Base-by-base conservation (phyloP, 1,140 invertebrate species). In the Bombus waltoni region DNA sequence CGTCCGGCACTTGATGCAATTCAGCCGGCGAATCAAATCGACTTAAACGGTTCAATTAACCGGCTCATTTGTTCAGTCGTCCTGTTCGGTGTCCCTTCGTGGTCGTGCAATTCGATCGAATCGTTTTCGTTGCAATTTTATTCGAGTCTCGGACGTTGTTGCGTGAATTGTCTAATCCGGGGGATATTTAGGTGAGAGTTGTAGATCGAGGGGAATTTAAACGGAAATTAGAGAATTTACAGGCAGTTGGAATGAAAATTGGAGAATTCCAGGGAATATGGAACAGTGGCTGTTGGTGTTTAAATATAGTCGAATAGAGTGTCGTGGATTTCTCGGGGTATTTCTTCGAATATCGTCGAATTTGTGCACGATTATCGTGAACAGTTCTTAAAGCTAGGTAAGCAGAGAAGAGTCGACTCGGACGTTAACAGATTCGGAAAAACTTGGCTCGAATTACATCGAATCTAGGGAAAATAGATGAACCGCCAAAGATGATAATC, bases 31-130 rank as follows among this genome's bases (percentile, higher is more conserved):
- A 65, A 80, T 79, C 68, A 80, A 73, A 80, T 72, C 68, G 65
- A 72, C 76, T 79, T 84, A 79, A 84, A 84, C 82, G 82, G 82
- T 84, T 79, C 82, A 71, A 79, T 84, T 79, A 79, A 80, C 83
- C 77, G 53, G 70, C 57, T 81, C 78, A 47, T 65, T 85, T 68
- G 53, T 53, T 32, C 70, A 53, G 28, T 73, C 38, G 38, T 59
- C 40, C 73, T 35, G n/a, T 62, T 38, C 22, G 65, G 22, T 35
- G 47, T 2, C 74, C 74, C 40, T 65, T 35, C 38, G 13, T 47
- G 5, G 28, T 65, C 75, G n/a, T 32, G 28, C n/a, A 11, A 65
- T 15, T 18, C 42, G 25, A 22, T 3, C n/a, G 57, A 22, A 35
- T 57, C 28, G 32, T 53, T 75, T 75, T 13, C 18, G 42, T 35